Percentiles rank a stretch among this genome's conserved stretches.
Conservation (phyloP, 2,888 invertebrate genomes). For the Rotaria macrura region DNA sequence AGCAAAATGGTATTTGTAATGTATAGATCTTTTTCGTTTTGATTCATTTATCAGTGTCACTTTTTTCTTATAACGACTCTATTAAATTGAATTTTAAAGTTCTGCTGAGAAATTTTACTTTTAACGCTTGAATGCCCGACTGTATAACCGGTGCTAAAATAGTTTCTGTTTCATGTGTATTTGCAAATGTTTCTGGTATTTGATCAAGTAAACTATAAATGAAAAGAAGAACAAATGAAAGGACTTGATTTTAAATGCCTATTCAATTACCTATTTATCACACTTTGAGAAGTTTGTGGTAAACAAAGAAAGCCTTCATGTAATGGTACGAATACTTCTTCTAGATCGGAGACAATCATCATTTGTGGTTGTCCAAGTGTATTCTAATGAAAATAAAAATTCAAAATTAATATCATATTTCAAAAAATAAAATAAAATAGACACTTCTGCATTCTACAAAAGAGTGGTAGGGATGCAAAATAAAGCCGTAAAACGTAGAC, state of each 20-base stretch:
- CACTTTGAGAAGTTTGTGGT: constrained; percentile 71
- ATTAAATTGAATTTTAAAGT: not conserved
- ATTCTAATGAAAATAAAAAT: constrained; percentile 54
- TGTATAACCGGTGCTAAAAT: constrained; percentile 87
- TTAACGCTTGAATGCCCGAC: constrained; percentile 89
- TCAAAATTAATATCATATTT: not conserved
- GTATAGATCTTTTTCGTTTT: no score
- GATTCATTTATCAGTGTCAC: no score
- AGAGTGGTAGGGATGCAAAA: no score
- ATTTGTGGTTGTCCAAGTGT: constrained; percentile 70
- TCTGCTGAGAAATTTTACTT: constrained; percentile 54
- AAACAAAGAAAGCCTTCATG: constrained; percentile 82
- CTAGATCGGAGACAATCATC: constrained; percentile 86
- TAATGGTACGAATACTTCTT: constrained; percentile 93
- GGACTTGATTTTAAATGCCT: no score
- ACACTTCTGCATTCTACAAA: no score
- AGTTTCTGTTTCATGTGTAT: constrained; percentile 86
- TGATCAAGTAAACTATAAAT: constrained; percentile 63
- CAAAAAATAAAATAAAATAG: no score
- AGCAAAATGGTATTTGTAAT: no score
- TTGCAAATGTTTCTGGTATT: constrained; percentile 77
- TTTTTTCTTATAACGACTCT: no score
- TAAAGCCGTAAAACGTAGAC: not conserved
- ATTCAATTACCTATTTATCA: constrained; percentile 58
- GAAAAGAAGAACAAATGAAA: not conserved